These are phyloP conservation scores for Meteorus cinctellus DNA, from an alignment of 2,888 invertebrate species.

Conservation along the genomic window DNA sequence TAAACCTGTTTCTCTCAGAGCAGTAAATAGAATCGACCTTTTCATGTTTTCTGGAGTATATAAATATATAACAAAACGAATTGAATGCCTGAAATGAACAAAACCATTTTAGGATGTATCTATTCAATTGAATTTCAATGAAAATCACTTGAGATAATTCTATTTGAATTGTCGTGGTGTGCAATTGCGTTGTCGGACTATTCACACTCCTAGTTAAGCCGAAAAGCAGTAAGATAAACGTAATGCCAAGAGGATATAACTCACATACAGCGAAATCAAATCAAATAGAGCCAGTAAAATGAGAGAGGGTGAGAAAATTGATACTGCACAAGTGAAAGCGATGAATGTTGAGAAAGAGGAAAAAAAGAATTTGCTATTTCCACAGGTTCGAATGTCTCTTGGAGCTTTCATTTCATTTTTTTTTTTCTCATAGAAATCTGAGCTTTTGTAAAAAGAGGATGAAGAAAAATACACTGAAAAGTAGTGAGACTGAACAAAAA, in stretches of 20 bases:
- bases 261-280: neutral
- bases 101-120: neutral
- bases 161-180: neutral
- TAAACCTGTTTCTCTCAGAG: no score
- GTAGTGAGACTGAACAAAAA: no score
- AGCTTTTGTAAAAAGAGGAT: no score
- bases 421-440: no score
- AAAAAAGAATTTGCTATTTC: neutral
- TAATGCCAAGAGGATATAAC: neutral
- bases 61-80: no score
- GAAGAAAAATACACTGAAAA: no score
- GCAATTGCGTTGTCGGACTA: neutral
- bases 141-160: neutral
- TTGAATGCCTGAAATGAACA: neutral
- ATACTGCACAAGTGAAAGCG: neutral
- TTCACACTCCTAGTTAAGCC: neutral
- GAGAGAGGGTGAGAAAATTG: neutral
- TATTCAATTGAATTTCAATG: neutral
- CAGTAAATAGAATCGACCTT: no score
- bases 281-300: neutral
- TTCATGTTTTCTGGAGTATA: no score
- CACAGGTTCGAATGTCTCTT: no score
- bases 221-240: slow-evolving; percentile 10
- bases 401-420: no score
- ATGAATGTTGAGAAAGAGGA: neutral